Evolutionary conservation across 2,113 vertebrate species (phyloP).

Genomic region (Macaca mulatta): DNA sequence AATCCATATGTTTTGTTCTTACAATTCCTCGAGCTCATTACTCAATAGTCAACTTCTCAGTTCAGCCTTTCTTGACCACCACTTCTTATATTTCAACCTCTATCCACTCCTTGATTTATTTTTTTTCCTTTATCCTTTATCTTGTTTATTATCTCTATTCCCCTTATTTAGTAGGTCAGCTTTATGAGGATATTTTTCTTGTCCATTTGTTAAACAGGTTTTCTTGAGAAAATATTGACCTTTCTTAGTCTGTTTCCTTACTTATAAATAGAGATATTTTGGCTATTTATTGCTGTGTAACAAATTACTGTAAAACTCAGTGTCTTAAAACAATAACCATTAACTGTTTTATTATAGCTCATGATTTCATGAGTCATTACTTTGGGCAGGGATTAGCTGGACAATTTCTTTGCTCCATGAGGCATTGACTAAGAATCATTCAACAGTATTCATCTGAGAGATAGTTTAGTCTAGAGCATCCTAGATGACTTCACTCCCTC

Average conservation of each 20-base stretch:
- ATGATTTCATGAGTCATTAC: background rate
- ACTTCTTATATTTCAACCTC: background rate
- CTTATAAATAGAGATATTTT: background rate
- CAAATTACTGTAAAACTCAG: background rate
- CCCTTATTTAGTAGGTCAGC: background rate
- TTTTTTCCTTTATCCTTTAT: background rate
- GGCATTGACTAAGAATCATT: background rate
- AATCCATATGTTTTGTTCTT: background rate
- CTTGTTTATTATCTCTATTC: too few species aligned
- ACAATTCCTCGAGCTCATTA: background rate
- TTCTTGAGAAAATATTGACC: background rate
- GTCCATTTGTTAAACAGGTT: background rate
- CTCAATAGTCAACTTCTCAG: background rate
- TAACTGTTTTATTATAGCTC: background rate
- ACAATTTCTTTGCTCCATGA: background rate
- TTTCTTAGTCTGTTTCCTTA: background rate
- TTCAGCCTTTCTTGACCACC: background rate
- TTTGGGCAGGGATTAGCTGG: background rate
- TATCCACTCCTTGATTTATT: background rate
- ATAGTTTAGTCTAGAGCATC: background rate
- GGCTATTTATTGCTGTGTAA: background rate
- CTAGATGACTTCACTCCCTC: background rate
- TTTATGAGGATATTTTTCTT: background rate
- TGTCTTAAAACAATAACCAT: background rate
- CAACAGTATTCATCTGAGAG: background rate